These are phyloP conservation scores for Apamea crenata DNA, from an alignment of 2,888 invertebrate species.

Conservation along the genomic window DNA sequence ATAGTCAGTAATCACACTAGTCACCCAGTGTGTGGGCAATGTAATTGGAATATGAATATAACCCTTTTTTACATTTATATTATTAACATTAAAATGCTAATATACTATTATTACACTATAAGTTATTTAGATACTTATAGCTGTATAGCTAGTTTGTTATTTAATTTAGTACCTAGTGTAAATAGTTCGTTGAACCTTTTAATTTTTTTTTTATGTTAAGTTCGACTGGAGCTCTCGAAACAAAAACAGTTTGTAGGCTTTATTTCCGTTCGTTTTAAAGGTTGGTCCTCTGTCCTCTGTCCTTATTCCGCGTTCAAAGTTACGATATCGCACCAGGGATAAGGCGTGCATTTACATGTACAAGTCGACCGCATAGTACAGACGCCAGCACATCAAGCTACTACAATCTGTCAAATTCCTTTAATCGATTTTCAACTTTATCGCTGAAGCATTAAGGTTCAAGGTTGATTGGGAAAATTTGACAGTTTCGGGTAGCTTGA, in stretches of 20 bases:
- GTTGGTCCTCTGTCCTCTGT: conserved; percentile 28
- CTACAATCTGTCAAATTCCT: too few relatives aligned
- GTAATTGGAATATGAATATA: background rate
- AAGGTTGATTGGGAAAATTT: too few relatives aligned
- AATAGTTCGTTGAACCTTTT: background rate
- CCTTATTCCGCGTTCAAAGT: conserved; percentile 15
- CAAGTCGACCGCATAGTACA: conserved; percentile 41
- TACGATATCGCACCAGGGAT: conserved; percentile 44
- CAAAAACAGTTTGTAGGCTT: background rate
- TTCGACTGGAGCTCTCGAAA: background rate
- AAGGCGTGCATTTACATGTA: conserved; percentile 57
- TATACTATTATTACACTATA: background rate
- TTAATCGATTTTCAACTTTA: too few relatives aligned
- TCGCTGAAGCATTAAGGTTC: too few relatives aligned
- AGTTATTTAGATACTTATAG: background rate
- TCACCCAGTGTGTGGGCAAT: background rate
- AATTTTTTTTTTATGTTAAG: background rate
- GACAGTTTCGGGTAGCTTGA: too few relatives aligned
- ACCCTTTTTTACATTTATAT: background rate
- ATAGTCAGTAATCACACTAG: background rate
- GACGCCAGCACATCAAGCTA: too few relatives aligned
- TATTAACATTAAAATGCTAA: background rate
- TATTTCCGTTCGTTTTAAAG: background rate
- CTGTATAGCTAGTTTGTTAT: background rate
- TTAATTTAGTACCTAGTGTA: background rate